Evolutionary conservation across 2,888 invertebrate species (phyloP).

Genomic region (Cephonodes hylas): DNA sequence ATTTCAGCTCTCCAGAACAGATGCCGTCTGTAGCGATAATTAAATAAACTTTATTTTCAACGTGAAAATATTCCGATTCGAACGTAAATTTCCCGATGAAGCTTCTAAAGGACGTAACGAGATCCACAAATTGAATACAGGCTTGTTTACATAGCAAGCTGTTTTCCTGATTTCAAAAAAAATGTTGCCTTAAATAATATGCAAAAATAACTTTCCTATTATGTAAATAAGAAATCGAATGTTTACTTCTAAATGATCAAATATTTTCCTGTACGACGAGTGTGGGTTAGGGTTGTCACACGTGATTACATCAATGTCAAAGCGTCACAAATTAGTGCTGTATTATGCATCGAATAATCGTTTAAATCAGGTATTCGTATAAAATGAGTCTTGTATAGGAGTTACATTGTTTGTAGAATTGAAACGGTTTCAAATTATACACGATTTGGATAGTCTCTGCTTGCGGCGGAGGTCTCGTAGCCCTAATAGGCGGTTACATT

Average conservation of each 20-base stretch:
- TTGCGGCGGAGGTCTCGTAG: neutral
- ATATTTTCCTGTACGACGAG: constrained; percentile 8
- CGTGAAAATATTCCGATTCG: too few species aligned
- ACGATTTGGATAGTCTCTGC: neutral
- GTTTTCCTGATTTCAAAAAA: neutral
- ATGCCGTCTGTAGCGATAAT: neutral
- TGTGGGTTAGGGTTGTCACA: constrained; percentile 2
- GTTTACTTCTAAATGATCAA: neutral
- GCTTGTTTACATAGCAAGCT: neutral
- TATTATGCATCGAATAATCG: too few species aligned
- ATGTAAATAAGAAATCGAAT: neutral
- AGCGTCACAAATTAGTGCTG: too few species aligned
- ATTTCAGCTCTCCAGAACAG: neutral
- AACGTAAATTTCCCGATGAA: too few species aligned
- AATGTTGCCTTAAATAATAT: neutral
- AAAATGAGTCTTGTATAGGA: neutral
- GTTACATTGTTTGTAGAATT: neutral
- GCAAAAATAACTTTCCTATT: neutral
- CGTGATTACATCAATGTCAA: neutral
- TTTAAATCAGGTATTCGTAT: neutral
- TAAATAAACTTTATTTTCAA: neutral
- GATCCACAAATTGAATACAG: neutral
- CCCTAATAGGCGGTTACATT: constrained; percentile 20
- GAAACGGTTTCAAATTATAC: neutral
- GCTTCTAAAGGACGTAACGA: neutral